phyloP scores from a whole-genome alignment of 2,113 vertebrate genomes.

The Hemichromis elongatus region DNA sequence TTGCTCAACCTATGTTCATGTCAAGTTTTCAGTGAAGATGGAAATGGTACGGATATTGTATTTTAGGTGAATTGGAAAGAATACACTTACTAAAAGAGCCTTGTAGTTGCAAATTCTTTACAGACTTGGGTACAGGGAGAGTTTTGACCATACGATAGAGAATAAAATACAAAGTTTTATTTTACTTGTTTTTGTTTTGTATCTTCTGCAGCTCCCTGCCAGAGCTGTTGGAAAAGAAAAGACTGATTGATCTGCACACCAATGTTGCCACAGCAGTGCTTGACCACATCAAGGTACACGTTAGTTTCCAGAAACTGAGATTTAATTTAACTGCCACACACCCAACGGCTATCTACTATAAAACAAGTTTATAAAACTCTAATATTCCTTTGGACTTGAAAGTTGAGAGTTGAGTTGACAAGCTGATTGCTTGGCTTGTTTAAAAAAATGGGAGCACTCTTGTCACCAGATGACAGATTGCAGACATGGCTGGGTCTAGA shows the following conservation, averaged over 20 bases:
- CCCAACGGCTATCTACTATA: not conserved
- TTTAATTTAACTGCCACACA: not conserved
- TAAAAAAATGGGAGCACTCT: not conserved
- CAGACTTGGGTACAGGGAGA: not conserved
- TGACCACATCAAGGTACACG: constrained; percentile 94
- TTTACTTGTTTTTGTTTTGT: not conserved
- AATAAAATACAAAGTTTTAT: not conserved
- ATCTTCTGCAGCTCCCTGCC: constrained; percentile 84
- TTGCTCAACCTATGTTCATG: too few species aligned
- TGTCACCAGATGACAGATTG: not conserved
- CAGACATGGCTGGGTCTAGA: not conserved
- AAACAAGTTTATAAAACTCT: not conserved
- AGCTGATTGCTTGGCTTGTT: not conserved
- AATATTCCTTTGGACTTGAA: not conserved
- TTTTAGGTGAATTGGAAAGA: not conserved
- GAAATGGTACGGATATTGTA: not conserved
- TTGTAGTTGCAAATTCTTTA: not conserved
- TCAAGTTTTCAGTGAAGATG: not conserved
- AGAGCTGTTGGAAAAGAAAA: constrained; percentile 95
- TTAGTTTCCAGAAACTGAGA: not conserved
- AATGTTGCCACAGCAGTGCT: constrained; percentile 96
- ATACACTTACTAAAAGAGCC: not conserved
- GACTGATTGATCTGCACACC: constrained; percentile 96
- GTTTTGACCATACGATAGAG: not conserved
- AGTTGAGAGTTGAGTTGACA: not conserved